Conservation (phyloP, 37 sponge, comb jelly and placozoan genomes). For the Oopsacas minuta region DNA sequence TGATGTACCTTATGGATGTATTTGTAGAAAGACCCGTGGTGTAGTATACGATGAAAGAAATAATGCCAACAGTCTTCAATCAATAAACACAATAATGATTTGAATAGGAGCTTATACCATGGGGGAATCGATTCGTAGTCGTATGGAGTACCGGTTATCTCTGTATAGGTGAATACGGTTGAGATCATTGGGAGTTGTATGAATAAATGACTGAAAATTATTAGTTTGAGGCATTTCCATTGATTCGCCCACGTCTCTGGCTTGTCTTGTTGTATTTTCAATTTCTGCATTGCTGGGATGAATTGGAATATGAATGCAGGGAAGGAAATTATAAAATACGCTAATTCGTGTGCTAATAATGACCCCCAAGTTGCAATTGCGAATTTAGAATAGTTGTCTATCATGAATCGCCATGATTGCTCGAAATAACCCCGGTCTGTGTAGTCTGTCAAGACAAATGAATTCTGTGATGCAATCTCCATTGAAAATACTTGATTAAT, state of each 20-base stretch:
- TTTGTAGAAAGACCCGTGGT: neutral
- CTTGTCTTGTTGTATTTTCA: neutral
- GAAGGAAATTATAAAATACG: neutral
- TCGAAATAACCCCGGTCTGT: neutral
- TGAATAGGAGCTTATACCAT: neutral
- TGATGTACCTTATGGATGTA: neutral
- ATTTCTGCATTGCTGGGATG: neutral
- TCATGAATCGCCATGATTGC: neutral
- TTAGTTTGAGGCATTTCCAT: neutral
- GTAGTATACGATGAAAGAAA: neutral
- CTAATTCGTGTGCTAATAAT: neutral
- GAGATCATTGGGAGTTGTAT: neutral
- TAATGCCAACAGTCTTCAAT: neutral
- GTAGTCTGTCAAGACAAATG: neutral
- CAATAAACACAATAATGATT: neutral
- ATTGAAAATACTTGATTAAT: too few species aligned
- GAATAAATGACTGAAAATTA: neutral
- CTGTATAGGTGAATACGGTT: neutral
- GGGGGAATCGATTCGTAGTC: neutral
- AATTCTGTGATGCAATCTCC: too few species aligned
- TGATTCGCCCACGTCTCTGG: neutral
- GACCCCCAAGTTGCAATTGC: neutral
- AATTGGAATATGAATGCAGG: neutral
- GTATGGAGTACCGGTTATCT: neutral
- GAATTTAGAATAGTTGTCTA: neutral